Conservation (phyloP, 2,888 invertebrate species). For the Cheilosia scutellata region DNA sequence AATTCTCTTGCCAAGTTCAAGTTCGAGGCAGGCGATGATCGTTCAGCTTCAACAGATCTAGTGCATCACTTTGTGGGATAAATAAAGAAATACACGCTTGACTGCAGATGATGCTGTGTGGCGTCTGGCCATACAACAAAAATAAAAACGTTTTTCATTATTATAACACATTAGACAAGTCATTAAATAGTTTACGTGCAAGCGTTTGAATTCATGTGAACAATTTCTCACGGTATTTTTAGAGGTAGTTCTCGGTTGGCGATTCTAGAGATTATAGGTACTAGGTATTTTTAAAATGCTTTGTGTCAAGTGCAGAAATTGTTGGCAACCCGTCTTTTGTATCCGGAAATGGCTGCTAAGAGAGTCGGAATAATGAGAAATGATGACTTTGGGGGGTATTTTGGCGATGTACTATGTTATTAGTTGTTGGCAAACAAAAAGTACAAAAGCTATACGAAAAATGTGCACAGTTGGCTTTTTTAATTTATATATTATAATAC, state of each 20-base stretch:
- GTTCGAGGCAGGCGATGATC: constrained; percentile 79
- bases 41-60: constrained; percentile 30
- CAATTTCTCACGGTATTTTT: constrained; percentile 66
- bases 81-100: constrained; percentile 56
- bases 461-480: background rate
- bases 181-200: constrained; percentile 71
- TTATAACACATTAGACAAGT: constrained; percentile 60
- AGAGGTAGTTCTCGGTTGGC: constrained; percentile 41
- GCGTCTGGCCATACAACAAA: constrained; percentile 51
- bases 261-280: constrained; percentile 4
- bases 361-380: constrained; percentile 30
- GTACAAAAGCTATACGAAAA: background rate
- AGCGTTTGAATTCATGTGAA: constrained; percentile 57
- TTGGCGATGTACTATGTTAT: background rate
- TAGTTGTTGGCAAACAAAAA: background rate
- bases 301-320: constrained; percentile 67
- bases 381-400: background rate
- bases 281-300: constrained; percentile 44
- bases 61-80: constrained; percentile 49
- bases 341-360: constrained; percentile 57
- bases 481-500: background rate
- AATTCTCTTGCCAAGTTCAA: constrained; percentile 80
- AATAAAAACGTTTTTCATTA: constrained; percentile 31
- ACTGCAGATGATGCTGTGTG: constrained; percentile 48
- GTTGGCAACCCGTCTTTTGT: constrained; percentile 58